Percentiles rank a stretch among this genome's conserved stretches.
These are phyloP conservation scores for Diglossa cyanea DNA, from an alignment of 2,797 vertebrate genomes.

Conservation along the genomic window DNA sequence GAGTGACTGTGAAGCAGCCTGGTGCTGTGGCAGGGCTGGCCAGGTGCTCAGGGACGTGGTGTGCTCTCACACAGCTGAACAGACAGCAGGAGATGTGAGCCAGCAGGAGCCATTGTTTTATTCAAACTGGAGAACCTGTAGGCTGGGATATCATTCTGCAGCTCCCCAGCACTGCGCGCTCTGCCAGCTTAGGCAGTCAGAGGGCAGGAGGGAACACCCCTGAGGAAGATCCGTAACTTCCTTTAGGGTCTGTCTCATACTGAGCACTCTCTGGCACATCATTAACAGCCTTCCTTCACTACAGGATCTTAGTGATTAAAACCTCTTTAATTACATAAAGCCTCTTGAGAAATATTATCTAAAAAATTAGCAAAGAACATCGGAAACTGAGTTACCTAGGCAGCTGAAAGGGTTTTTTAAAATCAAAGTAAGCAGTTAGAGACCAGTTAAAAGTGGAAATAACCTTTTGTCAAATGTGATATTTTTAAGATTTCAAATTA, in stretches of 20 bases:
- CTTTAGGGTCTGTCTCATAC: accelerated
- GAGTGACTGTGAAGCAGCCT: background rate
- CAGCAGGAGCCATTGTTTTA: background rate
- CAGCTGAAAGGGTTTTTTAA: background rate
- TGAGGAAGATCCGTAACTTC: background rate
- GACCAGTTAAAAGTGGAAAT: background rate
- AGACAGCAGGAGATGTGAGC: background rate
- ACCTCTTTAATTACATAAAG: background rate
- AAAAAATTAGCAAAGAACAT: background rate
- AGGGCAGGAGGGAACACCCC: background rate
- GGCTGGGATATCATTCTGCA: background rate
- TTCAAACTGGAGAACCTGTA: background rate
- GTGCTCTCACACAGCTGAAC: background rate
- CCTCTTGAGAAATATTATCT: background rate
- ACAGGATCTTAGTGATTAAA: background rate
- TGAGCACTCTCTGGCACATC: background rate
- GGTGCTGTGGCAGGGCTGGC: background rate
- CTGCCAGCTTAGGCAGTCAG: background rate
- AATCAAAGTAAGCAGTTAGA: background rate
- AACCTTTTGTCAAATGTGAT: background rate
- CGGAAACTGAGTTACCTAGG: background rate
- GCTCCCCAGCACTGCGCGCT: background rate
- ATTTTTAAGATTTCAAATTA: background rate
- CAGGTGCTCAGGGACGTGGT: background rate
- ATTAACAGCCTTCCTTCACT: background rate